Evolutionary conservation across 2,888 invertebrate genomes (phyloP).

Genomic region (Agrochola litura): DNA sequence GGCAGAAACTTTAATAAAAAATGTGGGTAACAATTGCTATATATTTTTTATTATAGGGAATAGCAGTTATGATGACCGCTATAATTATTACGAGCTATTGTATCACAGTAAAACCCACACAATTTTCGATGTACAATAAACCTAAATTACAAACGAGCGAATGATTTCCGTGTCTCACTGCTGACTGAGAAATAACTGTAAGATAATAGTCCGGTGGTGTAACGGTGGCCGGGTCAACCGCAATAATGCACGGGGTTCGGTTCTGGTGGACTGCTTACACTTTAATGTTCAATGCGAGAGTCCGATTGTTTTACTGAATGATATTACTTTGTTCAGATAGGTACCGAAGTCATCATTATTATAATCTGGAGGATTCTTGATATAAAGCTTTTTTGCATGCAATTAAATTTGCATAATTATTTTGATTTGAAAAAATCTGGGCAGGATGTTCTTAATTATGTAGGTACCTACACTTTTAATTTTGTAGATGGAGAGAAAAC

Average conservation of each 20-base stretch:
- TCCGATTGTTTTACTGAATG: background rate
- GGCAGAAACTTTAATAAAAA: no score
- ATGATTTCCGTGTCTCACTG: conserved; percentile 43
- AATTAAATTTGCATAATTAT: no score
- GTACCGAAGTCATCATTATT: background rate
- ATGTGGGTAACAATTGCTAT: no score
- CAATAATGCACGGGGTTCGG: conserved; percentile 67
- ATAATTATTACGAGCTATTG: no score
- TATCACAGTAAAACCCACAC: conserved; percentile 6
- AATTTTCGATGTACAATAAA: conserved; percentile 37
- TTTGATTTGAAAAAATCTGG: no score
- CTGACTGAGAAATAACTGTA: conserved; percentile 63
- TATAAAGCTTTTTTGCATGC: no score
- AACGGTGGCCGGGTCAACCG: conserved; percentile 67
- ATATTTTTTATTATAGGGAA: no score
- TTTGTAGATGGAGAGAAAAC: no score
- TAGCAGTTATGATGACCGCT: no score
- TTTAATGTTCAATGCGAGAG: conserved; percentile 9
- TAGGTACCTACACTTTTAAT: no score
- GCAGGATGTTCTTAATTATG: no score
- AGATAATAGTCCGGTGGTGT: conserved; percentile 64
- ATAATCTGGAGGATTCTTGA: background rate
- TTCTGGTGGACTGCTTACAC: conserved; percentile 33
- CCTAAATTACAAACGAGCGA: conserved; percentile 38
- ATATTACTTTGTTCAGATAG: conserved; percentile 6